Conservation (phyloP, 2,113 vertebrate genomes). For the Lophotis ruficrista region DNA sequence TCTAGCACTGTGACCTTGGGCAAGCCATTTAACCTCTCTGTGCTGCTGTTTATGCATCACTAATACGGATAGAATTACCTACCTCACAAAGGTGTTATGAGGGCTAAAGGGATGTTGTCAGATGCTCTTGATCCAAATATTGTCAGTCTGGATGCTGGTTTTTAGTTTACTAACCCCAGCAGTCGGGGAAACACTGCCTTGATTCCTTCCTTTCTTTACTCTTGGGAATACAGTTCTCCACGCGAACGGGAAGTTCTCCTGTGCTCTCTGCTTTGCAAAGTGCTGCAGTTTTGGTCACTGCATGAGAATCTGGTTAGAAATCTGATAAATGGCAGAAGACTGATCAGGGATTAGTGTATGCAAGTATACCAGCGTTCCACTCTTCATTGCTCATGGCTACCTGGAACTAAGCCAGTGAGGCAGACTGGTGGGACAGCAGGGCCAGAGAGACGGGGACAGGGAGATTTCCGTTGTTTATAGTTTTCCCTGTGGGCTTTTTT, state of each 20-base stretch:
- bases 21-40: constrained; percentile 64
- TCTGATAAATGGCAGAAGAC: background rate
- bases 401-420: background rate
- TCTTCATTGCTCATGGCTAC: background rate
- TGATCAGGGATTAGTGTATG: background rate
- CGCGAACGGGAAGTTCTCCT: background rate
- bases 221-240: background rate
- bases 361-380: background rate
- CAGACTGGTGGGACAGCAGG: background rate
- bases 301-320: background rate
- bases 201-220: background rate
- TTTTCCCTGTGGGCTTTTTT: background rate
- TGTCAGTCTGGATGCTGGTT: background rate
- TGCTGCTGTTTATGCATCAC: background rate
- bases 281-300: background rate
- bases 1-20: constrained; percentile 45
- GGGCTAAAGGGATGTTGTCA: background rate
- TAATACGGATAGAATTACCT: constrained; percentile 40
- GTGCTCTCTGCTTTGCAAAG: background rate
- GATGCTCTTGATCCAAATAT: background rate
- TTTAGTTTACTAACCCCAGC: background rate
- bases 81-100: constrained; percentile 41
- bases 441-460: background rate
- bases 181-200: background rate
- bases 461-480: background rate